A percentile compares a stretch with the other conserved stretches of the same genome.
These are phyloP conservation scores for Dicycla oo DNA, from an alignment of 2,888 invertebrate species.

Conservation along the genomic window DNA sequence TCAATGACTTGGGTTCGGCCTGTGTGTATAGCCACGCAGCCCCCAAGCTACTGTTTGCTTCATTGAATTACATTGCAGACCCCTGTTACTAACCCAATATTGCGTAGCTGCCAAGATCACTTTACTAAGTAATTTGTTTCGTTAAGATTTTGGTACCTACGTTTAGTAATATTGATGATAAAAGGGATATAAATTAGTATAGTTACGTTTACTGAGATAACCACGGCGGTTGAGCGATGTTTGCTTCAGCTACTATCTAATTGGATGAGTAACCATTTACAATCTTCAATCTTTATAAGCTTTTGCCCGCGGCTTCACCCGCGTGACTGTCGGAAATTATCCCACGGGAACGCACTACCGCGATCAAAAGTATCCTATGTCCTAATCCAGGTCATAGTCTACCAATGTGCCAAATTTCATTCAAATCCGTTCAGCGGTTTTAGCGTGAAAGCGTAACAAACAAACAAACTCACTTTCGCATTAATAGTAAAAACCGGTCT, in stretches of 20 bases:
- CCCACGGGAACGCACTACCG: too few relatives aligned
- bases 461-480: too few relatives aligned
- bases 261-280: slow-evolving; percentile 46
- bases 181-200: slow-evolving; percentile 58
- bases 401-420: too few relatives aligned
- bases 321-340: too few relatives aligned
- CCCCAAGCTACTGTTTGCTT: slow-evolving; percentile 63
- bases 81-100: slow-evolving; percentile 64
- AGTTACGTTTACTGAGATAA: slow-evolving; percentile 44
- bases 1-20: slow-evolving; percentile 68
- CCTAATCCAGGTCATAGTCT: too few relatives aligned
- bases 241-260: slow-evolving; percentile 33
- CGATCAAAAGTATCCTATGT: too few relatives aligned
- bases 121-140: slow-evolving; percentile 67
- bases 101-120: slow-evolving; percentile 61
- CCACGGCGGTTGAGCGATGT: slow-evolving; percentile 35
- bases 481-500: too few relatives aligned
- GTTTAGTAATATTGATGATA: slow-evolving; percentile 60
- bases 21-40: slow-evolving; percentile 49
- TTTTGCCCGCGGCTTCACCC: too few relatives aligned
- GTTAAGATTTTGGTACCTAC: slow-evolving; percentile 56
- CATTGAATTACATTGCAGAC: slow-evolving; percentile 69
- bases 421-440: too few relatives aligned
- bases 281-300: slow-evolving; percentile 16
- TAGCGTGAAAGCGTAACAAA: too few relatives aligned